Percentiles rank a stretch among this genome's conserved stretches.
Conservation (phyloP, 2,888 invertebrate genomes). For the Glaucopsyche alexis region DNA sequence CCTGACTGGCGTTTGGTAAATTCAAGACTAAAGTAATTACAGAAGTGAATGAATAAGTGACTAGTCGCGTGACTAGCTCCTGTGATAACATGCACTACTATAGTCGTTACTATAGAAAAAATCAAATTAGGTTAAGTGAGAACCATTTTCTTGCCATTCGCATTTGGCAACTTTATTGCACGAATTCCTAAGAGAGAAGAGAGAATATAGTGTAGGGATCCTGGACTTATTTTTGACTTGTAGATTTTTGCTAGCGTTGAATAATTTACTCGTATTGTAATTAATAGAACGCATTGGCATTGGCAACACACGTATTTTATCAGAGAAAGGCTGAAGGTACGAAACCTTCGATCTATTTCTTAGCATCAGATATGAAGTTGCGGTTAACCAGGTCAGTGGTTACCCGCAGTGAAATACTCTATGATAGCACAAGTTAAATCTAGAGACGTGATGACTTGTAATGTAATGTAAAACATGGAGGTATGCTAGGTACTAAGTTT, state of each 20-base stretch:
- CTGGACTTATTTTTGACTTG: background rate
- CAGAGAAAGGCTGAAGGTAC: background rate
- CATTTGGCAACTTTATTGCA: conserved; percentile 38
- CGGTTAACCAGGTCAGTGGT: conserved; percentile 2
- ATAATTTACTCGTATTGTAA: background rate
- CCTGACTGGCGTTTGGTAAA: background rate
- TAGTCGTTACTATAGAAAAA: conserved; percentile 33
- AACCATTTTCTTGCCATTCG: conserved; percentile 38
- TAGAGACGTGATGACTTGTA: no score
- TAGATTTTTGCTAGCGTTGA: background rate
- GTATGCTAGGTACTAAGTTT: no score
- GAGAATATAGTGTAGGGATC: background rate
- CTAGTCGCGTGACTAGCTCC: conserved; percentile 37
- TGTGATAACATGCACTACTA: conserved; percentile 28
- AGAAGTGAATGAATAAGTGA: conserved; percentile 21
- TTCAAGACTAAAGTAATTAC: background rate
- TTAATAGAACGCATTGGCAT: background rate
- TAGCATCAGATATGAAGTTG: background rate
- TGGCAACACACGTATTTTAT: background rate
- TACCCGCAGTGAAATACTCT: background rate
- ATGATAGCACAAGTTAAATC: no score
- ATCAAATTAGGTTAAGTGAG: conserved; percentile 45
- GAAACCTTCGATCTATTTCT: background rate
- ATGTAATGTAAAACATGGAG: no score
- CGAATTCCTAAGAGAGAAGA: conserved; percentile 29